phyloP scores from a whole-genome alignment of 64 coral and sea anemone species.

The Platygyra sinensis region DNA sequence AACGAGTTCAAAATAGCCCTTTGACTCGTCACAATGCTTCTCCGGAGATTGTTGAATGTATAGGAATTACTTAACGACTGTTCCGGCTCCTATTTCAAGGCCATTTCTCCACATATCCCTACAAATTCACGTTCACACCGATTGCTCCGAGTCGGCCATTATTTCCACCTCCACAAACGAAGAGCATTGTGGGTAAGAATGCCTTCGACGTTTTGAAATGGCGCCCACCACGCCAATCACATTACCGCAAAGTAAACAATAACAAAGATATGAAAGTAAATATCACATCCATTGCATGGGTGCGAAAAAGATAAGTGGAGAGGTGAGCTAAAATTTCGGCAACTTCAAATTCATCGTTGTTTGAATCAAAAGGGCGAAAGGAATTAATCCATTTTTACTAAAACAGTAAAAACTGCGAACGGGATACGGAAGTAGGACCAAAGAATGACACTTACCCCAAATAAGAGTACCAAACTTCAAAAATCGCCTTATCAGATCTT shows the following conservation, averaged over 20 bases:
- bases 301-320: background rate
- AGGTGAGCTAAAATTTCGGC: background rate
- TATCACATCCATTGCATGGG: background rate
- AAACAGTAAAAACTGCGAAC: background rate
- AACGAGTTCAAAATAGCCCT: background rate
- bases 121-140: constrained; percentile 52
- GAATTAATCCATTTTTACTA: background rate
- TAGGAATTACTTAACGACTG: background rate
- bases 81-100: constrained; percentile 25
- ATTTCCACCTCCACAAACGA: constrained; percentile 47
- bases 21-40: background rate
- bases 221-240: constrained; percentile 60
- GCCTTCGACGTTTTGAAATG: constrained; percentile 33
- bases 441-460: background rate
- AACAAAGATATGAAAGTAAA: constrained; percentile 31
- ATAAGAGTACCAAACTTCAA: background rate
- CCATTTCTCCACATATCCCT: constrained; percentile 55
- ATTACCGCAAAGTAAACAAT: constrained; percentile 46
- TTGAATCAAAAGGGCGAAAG: background rate
- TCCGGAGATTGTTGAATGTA: background rate
- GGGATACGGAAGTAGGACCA: background rate
- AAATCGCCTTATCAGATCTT: background rate
- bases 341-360: background rate
- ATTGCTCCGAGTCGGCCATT: constrained; percentile 62
- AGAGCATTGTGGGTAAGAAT: constrained; percentile 63